Conservation (phyloP, 2,888 invertebrate species). For the Cephus nigrinus region DNA sequence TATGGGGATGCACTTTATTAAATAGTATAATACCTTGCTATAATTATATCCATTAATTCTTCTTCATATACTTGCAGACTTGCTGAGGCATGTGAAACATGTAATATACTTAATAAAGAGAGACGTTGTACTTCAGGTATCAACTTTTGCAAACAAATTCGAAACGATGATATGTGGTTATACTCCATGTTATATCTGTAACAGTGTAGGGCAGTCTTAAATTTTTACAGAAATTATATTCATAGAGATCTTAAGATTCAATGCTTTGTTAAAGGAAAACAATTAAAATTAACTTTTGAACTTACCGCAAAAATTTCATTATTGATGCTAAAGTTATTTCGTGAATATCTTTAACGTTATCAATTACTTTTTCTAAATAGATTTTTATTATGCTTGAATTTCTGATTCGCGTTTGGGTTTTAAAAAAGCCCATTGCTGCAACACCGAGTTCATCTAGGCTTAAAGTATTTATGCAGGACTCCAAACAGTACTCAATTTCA, state of each 20-base stretch:
- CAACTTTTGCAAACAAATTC: constrained; percentile 19
- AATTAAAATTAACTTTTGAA: neutral
- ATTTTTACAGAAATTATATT: too few species aligned
- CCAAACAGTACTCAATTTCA: constrained; percentile 73
- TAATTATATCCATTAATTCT: constrained; percentile 66
- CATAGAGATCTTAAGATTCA: neutral
- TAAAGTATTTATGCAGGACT: constrained; percentile 69
- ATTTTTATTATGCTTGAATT: constrained; percentile 50
- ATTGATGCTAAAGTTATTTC: constrained; percentile 76
- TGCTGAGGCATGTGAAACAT: constrained; percentile 75
- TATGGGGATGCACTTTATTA: too few species aligned
- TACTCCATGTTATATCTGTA: constrained; percentile 36
- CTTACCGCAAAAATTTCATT: constrained; percentile 68
- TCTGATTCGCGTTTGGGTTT: constrained; percentile 75
- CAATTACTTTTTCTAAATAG: neutral
- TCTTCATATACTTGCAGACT: constrained; percentile 68
- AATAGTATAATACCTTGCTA: constrained; percentile 58
- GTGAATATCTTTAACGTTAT: constrained; percentile 69
- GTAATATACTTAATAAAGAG: constrained; percentile 74
- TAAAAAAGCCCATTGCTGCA: constrained; percentile 82
- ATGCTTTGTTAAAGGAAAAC: neutral
- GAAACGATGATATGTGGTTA: constrained; percentile 1
- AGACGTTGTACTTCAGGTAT: constrained; percentile 71
- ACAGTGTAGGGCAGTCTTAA: neutral
- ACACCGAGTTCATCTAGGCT: constrained; percentile 77